Evolutionary conservation across 2,888 invertebrate genomes (phyloP).

Genomic region (Protonemura montana): DNA sequence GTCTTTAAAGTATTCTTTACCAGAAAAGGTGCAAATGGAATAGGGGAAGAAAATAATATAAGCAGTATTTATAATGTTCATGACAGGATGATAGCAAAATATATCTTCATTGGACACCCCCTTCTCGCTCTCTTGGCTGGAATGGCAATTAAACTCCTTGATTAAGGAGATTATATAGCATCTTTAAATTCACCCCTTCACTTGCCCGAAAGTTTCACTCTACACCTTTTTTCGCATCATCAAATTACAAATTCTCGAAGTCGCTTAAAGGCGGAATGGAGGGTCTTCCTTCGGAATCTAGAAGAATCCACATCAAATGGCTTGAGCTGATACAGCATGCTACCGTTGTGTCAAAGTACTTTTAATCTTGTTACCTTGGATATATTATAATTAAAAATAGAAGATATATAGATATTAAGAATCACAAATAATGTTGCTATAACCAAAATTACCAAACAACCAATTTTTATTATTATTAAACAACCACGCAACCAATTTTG

Average conservation of each 20-base stretch:
- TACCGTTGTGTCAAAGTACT: too few species aligned
- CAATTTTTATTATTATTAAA: too few species aligned
- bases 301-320: neutral
- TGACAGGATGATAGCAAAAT: neutral
- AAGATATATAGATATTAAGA: too few species aligned
- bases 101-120: conserved; percentile 12
- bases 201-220: neutral
- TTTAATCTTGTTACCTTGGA: too few species aligned
- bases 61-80: neutral
- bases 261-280: neutral
- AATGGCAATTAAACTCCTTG: neutral
- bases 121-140: neutral
- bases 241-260: conserved; percentile 2
- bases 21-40: neutral
- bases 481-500: too few species aligned
- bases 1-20: neutral
- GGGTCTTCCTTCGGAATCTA: neutral
- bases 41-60: neutral
- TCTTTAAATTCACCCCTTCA: conserved; percentile 7
- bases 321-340: neutral
- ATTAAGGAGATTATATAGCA: conserved; percentile 4
- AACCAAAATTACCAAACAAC: too few species aligned
- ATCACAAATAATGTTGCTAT: too few species aligned
- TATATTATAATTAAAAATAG: too few species aligned
- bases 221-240: conserved; percentile 3